These are phyloP conservation scores for Limnephilus marmoratus DNA, from an alignment of 2,888 invertebrate genomes.

Conservation along the genomic window DNA sequence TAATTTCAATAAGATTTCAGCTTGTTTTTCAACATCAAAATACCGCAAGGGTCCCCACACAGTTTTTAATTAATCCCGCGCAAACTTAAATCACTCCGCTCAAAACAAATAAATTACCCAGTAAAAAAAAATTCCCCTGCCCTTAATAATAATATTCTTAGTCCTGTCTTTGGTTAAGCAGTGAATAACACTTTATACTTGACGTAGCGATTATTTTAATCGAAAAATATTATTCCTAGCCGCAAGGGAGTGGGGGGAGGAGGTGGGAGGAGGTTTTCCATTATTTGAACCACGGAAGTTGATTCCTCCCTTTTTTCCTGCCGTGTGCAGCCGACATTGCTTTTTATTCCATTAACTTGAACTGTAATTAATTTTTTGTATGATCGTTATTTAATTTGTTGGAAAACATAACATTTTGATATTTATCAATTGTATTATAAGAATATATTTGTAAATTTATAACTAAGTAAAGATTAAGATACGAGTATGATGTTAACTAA, in stretches of 20 bases:
- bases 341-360: slow-evolving; percentile 64
- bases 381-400: not conserved
- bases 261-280: slow-evolving; percentile 56
- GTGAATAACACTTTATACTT: slow-evolving; percentile 61
- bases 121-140: slow-evolving; percentile 20
- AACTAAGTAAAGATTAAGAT: no score
- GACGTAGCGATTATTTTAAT: slow-evolving; percentile 63
- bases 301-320: not conserved
- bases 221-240: slow-evolving; percentile 64
- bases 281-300: slow-evolving; percentile 56
- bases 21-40: not conserved
- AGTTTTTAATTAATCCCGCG: slow-evolving; percentile 43
- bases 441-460: no score
- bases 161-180: slow-evolving; percentile 17
- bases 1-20: slow-evolving; percentile 8
- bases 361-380: slow-evolving; percentile 58
- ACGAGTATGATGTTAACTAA: no score
- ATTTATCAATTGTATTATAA: no score
- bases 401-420: no score
- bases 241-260: slow-evolving; percentile 19
- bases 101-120: slow-evolving; percentile 56
- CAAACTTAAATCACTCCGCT: slow-evolving; percentile 45
- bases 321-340: slow-evolving; percentile 45
- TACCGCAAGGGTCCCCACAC: not conserved
- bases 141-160: not conserved